Conservation (phyloP, 2,888 invertebrate species). For the Conchocele bisecta region DNA sequence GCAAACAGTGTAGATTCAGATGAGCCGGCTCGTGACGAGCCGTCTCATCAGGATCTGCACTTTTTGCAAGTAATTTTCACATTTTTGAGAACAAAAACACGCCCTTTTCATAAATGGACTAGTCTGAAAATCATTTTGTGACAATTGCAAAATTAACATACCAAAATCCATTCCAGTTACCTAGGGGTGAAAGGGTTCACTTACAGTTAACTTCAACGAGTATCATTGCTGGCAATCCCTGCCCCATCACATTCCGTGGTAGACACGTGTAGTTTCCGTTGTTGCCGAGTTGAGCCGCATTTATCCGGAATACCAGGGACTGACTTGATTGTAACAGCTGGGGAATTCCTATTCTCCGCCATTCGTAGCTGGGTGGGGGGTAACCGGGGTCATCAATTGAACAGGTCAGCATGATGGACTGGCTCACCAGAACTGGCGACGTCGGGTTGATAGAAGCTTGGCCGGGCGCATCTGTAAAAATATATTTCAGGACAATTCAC, state of each 20-base stretch:
- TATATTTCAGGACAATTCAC: too few species aligned
- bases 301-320: slow-evolving; percentile 52
- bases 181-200: slow-evolving; percentile 32
- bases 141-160: too few species aligned
- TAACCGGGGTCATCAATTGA: slow-evolving; percentile 58
- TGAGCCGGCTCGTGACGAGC: too few species aligned
- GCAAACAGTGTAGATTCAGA: too few species aligned
- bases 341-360: slow-evolving; percentile 59
- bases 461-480: slow-evolving; percentile 67
- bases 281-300: slow-evolving; percentile 59
- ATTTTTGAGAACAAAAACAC: too few species aligned
- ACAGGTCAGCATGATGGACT: slow-evolving; percentile 51
- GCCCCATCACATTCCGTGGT: slow-evolving; percentile 69
- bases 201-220: slow-evolving; percentile 71
- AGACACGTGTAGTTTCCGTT: slow-evolving; percentile 74
- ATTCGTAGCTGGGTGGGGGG: slow-evolving; percentile 66
- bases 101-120: too few species aligned
- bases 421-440: slow-evolving; percentile 63
- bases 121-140: too few species aligned
- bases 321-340: slow-evolving; percentile 45
- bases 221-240: slow-evolving; percentile 60
- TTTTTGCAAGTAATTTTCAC: too few species aligned
- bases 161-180: too few species aligned
- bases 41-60: too few species aligned
- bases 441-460: slow-evolving; percentile 62